phyloP scores from a whole-genome alignment of 2,888 invertebrate genomes.

The Caprella mutica region DNA sequence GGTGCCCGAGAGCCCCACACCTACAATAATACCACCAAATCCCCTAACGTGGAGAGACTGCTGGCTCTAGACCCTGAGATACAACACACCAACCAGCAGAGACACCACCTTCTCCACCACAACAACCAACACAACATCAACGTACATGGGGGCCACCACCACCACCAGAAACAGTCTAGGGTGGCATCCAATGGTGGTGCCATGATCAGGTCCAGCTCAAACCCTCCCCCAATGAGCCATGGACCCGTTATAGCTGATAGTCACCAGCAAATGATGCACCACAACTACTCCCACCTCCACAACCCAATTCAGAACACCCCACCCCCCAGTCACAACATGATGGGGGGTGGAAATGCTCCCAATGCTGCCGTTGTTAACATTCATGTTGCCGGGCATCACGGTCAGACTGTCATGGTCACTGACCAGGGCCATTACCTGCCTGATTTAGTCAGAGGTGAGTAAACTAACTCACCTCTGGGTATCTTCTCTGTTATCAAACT shows the following conservation, averaged over 20 bases:
- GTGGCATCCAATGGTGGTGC: constrained; percentile 6
- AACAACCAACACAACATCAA: constrained; percentile 12
- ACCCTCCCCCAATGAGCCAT: not conserved
- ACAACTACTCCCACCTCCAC: constrained; percentile 12
- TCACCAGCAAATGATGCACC: constrained; percentile 5
- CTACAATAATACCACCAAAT: constrained; percentile 44
- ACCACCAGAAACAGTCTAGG: not conserved
- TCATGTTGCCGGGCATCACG: too few relatives aligned
- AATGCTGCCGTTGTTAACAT: too few relatives aligned
- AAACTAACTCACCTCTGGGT: too few relatives aligned
- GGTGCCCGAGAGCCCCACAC: constrained; percentile 38
- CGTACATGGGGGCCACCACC: constrained; percentile 3
- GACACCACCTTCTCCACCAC: constrained; percentile 19
- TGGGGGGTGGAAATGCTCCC: too few relatives aligned
- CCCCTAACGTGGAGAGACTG: constrained; percentile 38
- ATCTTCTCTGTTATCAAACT: too few relatives aligned
- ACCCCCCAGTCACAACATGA: not conserved
- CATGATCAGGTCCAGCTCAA: not conserved
- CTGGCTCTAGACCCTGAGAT: constrained; percentile 39
- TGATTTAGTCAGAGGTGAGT: constrained; percentile 27
- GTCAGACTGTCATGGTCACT: too few relatives aligned
- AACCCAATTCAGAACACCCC: constrained; percentile 18
- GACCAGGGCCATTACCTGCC: too few relatives aligned
- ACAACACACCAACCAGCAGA: constrained; percentile 26
- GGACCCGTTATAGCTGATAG: not conserved